These are phyloP conservation scores for Leucoma salicis DNA, from an alignment of 2,888 invertebrate genomes.

Conservation along the genomic window DNA sequence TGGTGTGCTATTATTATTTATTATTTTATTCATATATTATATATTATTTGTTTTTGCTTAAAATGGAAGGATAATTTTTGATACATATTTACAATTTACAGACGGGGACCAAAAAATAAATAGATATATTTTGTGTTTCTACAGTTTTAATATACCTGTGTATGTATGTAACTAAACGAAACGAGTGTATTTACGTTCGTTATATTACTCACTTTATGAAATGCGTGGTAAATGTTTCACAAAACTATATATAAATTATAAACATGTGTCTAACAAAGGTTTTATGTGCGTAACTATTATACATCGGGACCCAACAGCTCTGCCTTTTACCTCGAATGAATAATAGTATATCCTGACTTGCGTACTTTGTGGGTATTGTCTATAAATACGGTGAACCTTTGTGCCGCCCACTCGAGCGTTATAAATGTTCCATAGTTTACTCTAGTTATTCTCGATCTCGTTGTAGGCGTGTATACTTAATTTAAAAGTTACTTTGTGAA, in stretches of 20 bases:
- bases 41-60: no score
- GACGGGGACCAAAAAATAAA: no score
- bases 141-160: no score
- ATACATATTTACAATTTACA: no score
- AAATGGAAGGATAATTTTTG: no score
- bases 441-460: slow-evolving; percentile 38
- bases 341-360: slow-evolving; percentile 21
- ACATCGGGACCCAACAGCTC: slow-evolving; percentile 19
- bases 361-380: slow-evolving; percentile 31
- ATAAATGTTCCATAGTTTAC: slow-evolving; percentile 37
- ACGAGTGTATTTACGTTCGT: slow-evolving; percentile 4
- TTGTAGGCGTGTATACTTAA: not conserved
- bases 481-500: not conserved
- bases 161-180: not conserved
- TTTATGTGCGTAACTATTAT: slow-evolving; percentile 24
- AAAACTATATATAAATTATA: slow-evolving; percentile 21
- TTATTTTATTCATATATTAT: no score
- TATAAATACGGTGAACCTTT: slow-evolving; percentile 45
- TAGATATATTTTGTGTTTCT: no score
- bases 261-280: slow-evolving; percentile 34
- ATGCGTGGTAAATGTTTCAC: slow-evolving; percentile 14
- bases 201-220: slow-evolving; percentile 4
- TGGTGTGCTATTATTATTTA: no score
- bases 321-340: slow-evolving; percentile 35
- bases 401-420: slow-evolving; percentile 40